These are phyloP conservation scores for Junonia oenone DNA, from an alignment of 2,888 invertebrate species.

Conservation along the genomic window DNA sequence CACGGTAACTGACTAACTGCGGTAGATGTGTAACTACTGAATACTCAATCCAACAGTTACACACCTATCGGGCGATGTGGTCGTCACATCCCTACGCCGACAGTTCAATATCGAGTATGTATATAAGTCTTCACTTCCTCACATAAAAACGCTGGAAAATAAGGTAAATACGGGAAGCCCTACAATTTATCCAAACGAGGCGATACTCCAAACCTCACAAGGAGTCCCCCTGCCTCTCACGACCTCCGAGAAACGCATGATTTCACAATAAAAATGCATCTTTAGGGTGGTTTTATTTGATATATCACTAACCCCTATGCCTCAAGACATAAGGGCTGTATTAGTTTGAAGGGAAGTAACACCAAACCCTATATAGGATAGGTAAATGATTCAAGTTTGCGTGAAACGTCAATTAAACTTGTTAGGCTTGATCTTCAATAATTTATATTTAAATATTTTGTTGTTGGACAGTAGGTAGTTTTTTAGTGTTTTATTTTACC, in stretches of 20 bases:
- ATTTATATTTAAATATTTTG: no score
- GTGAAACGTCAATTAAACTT: slow-evolving; percentile 15
- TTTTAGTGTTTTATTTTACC: no score
- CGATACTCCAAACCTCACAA: slow-evolving; percentile 17
- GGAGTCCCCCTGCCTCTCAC: slow-evolving; percentile 12
- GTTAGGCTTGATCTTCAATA: background rate
- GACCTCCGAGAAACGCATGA: slow-evolving; percentile 17
- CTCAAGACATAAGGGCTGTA: background rate
- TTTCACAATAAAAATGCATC: slow-evolving; percentile 24
- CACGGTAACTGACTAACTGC: no score
- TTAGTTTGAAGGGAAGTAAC: background rate
- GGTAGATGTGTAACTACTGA: no score
- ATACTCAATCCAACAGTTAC: no score
- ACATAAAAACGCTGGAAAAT: background rate
- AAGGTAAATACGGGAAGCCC: slow-evolving; percentile 5
- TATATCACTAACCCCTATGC: background rate
- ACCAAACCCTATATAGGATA: background rate
- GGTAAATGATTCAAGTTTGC: slow-evolving; percentile 12
- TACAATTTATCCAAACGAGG: slow-evolving; percentile 17
- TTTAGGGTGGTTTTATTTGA: slow-evolving; percentile 11
- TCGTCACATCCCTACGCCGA: no score
- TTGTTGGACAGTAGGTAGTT: no score
- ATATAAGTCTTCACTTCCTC: no score
- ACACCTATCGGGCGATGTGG: no score
- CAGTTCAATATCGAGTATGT: no score